Percentiles rank a stretch among this genome's conserved stretches.
Evolutionary conservation across 2,888 invertebrate species (phyloP).

Genomic region (Acanthosepion pharaonis): DNA sequence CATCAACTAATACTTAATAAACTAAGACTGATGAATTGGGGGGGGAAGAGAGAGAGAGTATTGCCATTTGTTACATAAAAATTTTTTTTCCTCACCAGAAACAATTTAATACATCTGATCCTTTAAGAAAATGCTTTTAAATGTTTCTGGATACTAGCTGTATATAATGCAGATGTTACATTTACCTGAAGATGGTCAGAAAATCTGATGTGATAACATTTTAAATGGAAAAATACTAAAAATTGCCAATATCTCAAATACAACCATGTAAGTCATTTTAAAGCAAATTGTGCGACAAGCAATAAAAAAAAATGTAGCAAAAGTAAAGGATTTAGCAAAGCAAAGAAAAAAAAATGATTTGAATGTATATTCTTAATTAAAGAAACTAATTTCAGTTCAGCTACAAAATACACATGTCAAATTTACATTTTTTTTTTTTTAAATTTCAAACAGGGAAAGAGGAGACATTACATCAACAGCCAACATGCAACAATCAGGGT

Average conservation of each 20-base stretch:
- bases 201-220: neutral
- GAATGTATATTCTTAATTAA: neutral
- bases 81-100: no score
- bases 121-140: no score
- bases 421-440: neutral
- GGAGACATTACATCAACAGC: slow-evolving; percentile 24
- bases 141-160: no score
- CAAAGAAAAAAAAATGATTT: neutral
- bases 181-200: neutral
- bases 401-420: neutral
- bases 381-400: neutral
- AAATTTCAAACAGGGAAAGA: neutral
- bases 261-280: neutral
- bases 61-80: no score
- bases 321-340: slow-evolving; percentile 14
- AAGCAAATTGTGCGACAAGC: neutral
- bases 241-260: neutral
- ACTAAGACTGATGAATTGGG: no score
- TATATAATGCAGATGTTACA: neutral
- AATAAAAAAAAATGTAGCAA: neutral
- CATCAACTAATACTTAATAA: no score
- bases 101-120: no score
- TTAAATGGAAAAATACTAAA: neutral
- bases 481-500: neutral
- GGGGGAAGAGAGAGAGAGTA: no score